Percentiles rank a stretch among this genome's conserved stretches.
phyloP scores from a whole-genome alignment of 2,113 vertebrate genomes.

The Eubucco bourcierii region DNA sequence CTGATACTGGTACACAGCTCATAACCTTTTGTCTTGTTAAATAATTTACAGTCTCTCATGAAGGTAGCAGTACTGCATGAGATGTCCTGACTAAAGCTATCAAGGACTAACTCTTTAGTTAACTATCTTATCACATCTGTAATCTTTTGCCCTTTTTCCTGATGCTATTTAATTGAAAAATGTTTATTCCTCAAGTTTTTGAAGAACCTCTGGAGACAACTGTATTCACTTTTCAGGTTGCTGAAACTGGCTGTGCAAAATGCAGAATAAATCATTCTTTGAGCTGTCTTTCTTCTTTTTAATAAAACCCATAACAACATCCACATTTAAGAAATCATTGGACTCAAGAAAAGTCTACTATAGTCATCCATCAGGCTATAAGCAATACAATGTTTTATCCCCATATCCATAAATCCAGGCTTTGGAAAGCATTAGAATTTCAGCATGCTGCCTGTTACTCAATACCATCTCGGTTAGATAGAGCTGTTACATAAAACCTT shows the following conservation, averaged over 20 bases:
- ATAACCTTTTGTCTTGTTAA: neutral
- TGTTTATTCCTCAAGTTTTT: neutral
- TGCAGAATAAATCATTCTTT: neutral
- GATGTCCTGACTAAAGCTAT: neutral
- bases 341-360: neutral
- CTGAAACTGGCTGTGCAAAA: neutral
- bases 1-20: neutral
- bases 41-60: neutral
- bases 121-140: neutral
- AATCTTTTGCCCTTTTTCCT: neutral
- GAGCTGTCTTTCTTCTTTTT: neutral
- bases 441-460: neutral
- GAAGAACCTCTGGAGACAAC: neutral
- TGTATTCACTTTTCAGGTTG: neutral
- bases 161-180: neutral
- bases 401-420: constrained; percentile 1
- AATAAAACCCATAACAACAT: neutral
- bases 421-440: constrained; percentile 45
- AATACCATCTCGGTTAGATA: neutral
- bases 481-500: constrained; percentile 47
- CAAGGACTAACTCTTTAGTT: neutral
- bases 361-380: neutral
- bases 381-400: constrained; percentile 2
- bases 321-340: neutral
- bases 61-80: neutral